Conservation (phyloP, 2,797 vertebrate species). For the Melanotaenia boesemani region DNA sequence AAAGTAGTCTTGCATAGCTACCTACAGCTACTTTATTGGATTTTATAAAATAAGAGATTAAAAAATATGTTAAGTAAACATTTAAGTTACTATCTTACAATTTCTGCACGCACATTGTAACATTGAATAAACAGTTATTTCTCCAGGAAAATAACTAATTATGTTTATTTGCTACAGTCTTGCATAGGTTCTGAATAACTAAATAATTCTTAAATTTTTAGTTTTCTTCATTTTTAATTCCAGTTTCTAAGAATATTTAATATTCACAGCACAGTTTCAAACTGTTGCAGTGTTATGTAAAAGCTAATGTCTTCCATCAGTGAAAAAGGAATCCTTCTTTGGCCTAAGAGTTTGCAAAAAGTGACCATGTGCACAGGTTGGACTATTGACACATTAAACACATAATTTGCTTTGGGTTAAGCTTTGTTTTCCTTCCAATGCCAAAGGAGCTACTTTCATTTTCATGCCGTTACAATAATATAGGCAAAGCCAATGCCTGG, state of each 20-base stretch:
- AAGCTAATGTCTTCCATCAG: background rate
- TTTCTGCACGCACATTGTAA: too few species aligned
- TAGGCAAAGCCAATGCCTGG: background rate
- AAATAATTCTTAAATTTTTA: background rate
- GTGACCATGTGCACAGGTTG: background rate
- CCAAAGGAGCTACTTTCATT: constrained; percentile 26
- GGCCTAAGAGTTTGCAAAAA: background rate
- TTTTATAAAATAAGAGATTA: too few species aligned
- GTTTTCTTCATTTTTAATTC: background rate
- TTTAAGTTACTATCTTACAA: too few species aligned
- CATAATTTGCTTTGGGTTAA: constrained; percentile 6
- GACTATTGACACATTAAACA: constrained; percentile 18
- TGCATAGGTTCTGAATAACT: background rate
- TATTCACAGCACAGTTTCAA: background rate
- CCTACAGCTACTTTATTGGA: too few species aligned
- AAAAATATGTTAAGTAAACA: too few species aligned
- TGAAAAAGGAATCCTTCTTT: background rate
- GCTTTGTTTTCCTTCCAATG: constrained; percentile 1
- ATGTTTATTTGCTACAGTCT: too few species aligned
- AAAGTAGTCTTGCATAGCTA: too few species aligned
- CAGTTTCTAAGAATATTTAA: background rate
- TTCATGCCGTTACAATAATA: constrained; percentile 15
- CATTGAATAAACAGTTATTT: too few species aligned
- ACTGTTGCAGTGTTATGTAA: too few species aligned
- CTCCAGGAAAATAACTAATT: too few species aligned